Conservation (phyloP, 2,888 invertebrate genomes). For the Eristalis pertinax region DNA sequence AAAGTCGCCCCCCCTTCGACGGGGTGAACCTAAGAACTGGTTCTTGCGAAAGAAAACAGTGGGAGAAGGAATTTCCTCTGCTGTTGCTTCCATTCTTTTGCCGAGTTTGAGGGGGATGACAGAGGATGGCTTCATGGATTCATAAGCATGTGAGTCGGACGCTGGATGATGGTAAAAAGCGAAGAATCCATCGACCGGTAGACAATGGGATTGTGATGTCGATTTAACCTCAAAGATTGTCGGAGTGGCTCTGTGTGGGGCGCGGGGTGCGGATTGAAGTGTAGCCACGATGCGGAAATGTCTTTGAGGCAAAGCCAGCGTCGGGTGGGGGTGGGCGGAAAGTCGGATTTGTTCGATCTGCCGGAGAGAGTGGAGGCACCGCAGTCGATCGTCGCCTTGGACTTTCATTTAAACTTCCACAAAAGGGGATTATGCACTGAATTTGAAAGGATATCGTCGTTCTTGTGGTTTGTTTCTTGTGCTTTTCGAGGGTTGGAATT, state of each 20-base stretch:
- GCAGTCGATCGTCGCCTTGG: slow-evolving; percentile 23
- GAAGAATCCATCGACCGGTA: slow-evolving; percentile 52
- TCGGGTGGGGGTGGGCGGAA: not conserved
- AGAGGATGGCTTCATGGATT: slow-evolving; percentile 22
- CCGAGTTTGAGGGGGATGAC: not conserved
- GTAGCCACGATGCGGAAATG: slow-evolving; percentile 60
- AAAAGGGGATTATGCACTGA: slow-evolving; percentile 1
- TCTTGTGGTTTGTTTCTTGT: not conserved
- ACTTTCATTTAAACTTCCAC: slow-evolving; percentile 9
- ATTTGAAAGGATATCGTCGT: slow-evolving; percentile 2
- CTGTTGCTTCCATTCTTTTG: slow-evolving; percentile 53
- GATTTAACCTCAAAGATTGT: slow-evolving; percentile 67
- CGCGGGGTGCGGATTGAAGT: slow-evolving; percentile 47
- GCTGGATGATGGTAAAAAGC: slow-evolving; percentile 13
- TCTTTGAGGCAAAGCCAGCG: slow-evolving; percentile 40
- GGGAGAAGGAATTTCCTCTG: slow-evolving; percentile 39
- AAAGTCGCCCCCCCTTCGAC: slow-evolving; percentile 32
- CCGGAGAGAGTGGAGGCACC: not conserved
- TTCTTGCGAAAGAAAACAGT: slow-evolving; percentile 8
- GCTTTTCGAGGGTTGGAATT: not conserved
- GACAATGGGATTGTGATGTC: slow-evolving; percentile 68
- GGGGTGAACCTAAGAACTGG: not conserved
- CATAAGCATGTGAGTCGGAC: slow-evolving; percentile 26
- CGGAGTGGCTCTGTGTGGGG: slow-evolving; percentile 14
- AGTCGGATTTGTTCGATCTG: slow-evolving; percentile 12